Evolutionary conservation across 2,797 vertebrate genomes (phyloP).

Genomic region (Percopsis omiscomaycus): DNA sequence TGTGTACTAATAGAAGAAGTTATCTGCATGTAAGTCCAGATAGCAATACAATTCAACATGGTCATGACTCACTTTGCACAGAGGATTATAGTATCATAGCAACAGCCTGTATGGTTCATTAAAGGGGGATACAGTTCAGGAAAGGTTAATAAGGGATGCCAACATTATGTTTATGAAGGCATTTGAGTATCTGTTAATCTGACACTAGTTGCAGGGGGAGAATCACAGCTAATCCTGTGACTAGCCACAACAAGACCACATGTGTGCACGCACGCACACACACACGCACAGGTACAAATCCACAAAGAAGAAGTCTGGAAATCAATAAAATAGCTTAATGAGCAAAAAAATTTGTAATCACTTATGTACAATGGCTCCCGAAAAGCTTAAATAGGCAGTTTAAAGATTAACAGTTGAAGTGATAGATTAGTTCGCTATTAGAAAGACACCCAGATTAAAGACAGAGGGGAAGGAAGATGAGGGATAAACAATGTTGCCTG

Average conservation of each 20-base stretch:
- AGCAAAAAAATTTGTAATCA: conserved; percentile 47
- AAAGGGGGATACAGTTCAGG: conserved; percentile 17
- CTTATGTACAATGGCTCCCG: conserved; percentile 20
- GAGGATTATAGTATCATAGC: conserved; percentile 12
- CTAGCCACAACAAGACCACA: conserved; percentile 67
- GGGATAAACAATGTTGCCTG: conserved; percentile 31
- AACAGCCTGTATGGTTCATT: conserved; percentile 41
- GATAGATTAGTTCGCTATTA: conserved; percentile 59
- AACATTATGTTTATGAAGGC: conserved; percentile 76
- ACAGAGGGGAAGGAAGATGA: conserved; percentile 9
- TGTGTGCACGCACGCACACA: conserved; percentile 38
- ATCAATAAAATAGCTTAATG: conserved; percentile 59
- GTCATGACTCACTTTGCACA: background rate
- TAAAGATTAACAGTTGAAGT: conserved; percentile 55
- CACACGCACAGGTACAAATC: conserved; percentile 9
- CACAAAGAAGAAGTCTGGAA: conserved; percentile 42
- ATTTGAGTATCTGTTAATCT: conserved; percentile 77
- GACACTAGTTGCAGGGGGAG: conserved; percentile 76
- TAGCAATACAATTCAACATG: conserved; percentile 5
- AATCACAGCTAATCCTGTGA: conserved; percentile 77
- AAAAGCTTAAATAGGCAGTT: conserved; percentile 38
- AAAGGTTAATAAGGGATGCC: conserved; percentile 64
- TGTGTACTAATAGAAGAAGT: background rate
- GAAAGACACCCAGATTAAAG: conserved; percentile 61
- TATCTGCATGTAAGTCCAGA: background rate